Evolutionary conservation across 2,888 invertebrate genomes (phyloP), one percentile per base, ranked within the genome.

Genomic region (Raillietiella orientalis): DNA sequence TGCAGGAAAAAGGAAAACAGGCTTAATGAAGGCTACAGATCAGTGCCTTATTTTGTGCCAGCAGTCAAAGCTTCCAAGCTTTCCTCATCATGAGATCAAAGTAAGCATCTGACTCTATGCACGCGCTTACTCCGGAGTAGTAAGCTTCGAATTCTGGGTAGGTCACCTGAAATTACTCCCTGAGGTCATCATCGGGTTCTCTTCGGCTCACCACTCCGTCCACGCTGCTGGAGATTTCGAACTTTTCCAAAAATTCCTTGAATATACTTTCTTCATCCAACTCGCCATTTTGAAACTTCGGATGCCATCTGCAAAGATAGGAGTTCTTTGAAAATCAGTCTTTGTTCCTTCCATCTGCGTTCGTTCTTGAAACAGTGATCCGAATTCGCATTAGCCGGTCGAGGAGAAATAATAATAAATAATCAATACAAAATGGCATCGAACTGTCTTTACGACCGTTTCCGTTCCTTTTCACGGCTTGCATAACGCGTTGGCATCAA

Each of bases 51-150:
- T n/a, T n/a, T n/a, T n/a, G n/a, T n/a, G n/a, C n/a, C n/a, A 11
- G 10, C 6, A 16, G 11, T 60, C 62, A 77, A 28, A 82, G 52
- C 44, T 75, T 72, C 53, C 72, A 90, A 2, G 75, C 66, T 39
- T 71, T 72, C 30, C 82, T 61, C 62, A 90, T 74, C 69, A 87
- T 74, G 32, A 87, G 54, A 46, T 84, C 82, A 44, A 90, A 90
- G 45, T 75, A 90, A 27, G 67, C 66, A 44, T 90, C 87, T 34
- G 66, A 69, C 44, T 90, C 87, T 36, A 87, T 74, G 1, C 82
- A 82, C 21, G 84, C 79, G 44, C 84, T 84, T 35, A 90, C 67
- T 10, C 71, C 75, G 29, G 69, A 58, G 51, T 90, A 90, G 47
- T 87, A 90, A 49, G 82, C 77, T 41, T 69, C 49, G 39, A 87